Conservation (phyloP, 2,888 invertebrate genomes). For the Podabrus alpinus region DNA sequence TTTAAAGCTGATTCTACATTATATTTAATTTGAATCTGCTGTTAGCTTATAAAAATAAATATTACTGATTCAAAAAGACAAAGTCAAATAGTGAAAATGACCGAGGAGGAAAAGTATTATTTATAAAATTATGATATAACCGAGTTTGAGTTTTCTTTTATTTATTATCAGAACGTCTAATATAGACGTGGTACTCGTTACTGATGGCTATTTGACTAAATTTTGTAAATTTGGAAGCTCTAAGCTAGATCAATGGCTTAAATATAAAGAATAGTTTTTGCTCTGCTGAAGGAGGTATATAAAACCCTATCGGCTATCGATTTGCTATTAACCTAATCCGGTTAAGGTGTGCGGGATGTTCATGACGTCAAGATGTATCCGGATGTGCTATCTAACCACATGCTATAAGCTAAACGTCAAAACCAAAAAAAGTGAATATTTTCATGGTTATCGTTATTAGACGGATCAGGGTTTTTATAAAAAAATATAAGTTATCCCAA, state of each 20-base stretch:
- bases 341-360: constrained; percentile 30
- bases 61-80: not conserved
- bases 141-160: not conserved
- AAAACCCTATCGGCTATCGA: constrained; percentile 32
- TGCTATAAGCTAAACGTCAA: constrained; percentile 24
- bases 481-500: constrained; percentile 22
- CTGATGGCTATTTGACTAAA: not conserved
- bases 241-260: constrained; percentile 27
- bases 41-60: not conserved
- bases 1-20: not conserved
- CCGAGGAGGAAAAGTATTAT: too few relatives aligned
- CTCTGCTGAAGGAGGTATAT: constrained; percentile 25
- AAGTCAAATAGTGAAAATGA: not conserved
- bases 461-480: constrained; percentile 18
- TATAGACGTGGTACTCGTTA: not conserved
- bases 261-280: constrained; percentile 29
- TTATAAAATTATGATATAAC: too few relatives aligned
- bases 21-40: not conserved
- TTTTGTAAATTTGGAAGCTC: constrained; percentile 15
- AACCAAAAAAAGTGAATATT: constrained; percentile 19
- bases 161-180: not conserved
- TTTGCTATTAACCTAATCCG: constrained; percentile 33
- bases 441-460: constrained; percentile 24
- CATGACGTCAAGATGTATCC: constrained; percentile 28
- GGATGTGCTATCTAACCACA: constrained; percentile 32